phyloP scores from a whole-genome alignment of 2,888 invertebrate genomes.

The Heteromurus nitidus region DNA sequence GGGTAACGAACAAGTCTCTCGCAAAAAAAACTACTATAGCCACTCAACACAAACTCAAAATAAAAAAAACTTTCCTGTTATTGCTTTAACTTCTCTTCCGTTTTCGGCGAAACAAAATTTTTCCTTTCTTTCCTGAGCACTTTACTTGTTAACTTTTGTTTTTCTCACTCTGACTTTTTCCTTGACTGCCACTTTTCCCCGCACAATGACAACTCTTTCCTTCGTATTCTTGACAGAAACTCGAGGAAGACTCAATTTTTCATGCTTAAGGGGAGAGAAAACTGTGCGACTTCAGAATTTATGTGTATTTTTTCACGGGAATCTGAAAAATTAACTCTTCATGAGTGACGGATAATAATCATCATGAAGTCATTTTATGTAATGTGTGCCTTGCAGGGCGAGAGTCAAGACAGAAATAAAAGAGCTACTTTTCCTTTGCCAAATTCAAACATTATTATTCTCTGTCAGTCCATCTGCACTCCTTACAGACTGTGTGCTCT shows the following conservation, averaged over 20 bases:
- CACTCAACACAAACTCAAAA: constrained; percentile 16
- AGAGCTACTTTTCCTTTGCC: constrained; percentile 35
- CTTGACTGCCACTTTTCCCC: not conserved
- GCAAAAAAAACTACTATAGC: not conserved
- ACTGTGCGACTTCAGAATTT: not conserved
- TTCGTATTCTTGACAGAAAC: too few relatives aligned
- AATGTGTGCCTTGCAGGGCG: constrained; percentile 34
- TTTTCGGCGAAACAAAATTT: too few relatives aligned
- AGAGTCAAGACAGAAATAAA: constrained; percentile 58
- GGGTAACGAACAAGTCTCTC: not conserved
- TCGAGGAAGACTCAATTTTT: too few relatives aligned
- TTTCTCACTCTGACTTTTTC: too few relatives aligned
- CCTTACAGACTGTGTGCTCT: not conserved
- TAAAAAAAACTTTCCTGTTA: not conserved
- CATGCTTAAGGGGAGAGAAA: not conserved
- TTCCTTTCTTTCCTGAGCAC: too few relatives aligned
- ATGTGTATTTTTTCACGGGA: not conserved
- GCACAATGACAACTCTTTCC: not conserved
- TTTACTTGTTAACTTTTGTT: too few relatives aligned
- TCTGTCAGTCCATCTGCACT: constrained; percentile 1
- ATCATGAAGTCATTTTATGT: constrained; percentile 9
- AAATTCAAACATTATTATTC: constrained; percentile 56
- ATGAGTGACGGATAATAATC: constrained; percentile 21
- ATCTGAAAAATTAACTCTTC: constrained; percentile 30
- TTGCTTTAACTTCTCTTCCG: not conserved